Base-by-base conservation (phyloP, 2,888 invertebrate genomes). In the Papilio protenor region DNA sequence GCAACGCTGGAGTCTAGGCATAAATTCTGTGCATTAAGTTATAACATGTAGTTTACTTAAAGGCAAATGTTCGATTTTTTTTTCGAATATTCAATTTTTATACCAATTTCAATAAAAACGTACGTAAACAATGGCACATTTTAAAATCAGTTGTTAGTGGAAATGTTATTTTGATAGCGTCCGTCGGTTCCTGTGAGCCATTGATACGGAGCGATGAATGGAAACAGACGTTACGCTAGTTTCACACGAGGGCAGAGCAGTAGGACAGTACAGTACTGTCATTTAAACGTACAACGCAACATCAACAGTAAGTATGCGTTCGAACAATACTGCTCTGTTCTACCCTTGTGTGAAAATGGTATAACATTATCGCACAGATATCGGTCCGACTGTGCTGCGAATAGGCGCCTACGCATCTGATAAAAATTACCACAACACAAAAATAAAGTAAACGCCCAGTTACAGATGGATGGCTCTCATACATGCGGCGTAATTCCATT, bases 121-220 rank as follows among this genome's bases (percentile, higher is more conserved):
- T 33, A 18, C 12, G 45, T 55, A 72, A 72, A 55, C 33, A 72
- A 64, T 27, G 16, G 61, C 49, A 40, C 27, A 40, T 66, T 74
- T 75, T 49, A 59, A 75, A 75, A 71, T 76, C 47, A 76, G 59
- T 49, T 71, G 61, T 64, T 33, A 21, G 49, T 72, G 72, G 77
- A 66, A 77, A 55, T 40, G 72, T 33, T 64, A 66, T 49, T 74
- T 16, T 23, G 27, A 72, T 76, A 76, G 11, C 55, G 77, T n/a
- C 11, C 70, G 40, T 47, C 52, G 40, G 77, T 77, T 77, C 77
- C 77, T 77, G 77, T 57, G 70, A 40, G 47, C 59, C 70, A 74
- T 74, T 77, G 77, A 77, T 77, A 77, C 61, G 69, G 49, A 14
- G 18, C 77, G 16, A 61, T 77, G 77, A 77, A 77, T 77, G 77